phyloP scores from a whole-genome alignment of 2,888 invertebrate species.

The Drosophila mettleri region DNA sequence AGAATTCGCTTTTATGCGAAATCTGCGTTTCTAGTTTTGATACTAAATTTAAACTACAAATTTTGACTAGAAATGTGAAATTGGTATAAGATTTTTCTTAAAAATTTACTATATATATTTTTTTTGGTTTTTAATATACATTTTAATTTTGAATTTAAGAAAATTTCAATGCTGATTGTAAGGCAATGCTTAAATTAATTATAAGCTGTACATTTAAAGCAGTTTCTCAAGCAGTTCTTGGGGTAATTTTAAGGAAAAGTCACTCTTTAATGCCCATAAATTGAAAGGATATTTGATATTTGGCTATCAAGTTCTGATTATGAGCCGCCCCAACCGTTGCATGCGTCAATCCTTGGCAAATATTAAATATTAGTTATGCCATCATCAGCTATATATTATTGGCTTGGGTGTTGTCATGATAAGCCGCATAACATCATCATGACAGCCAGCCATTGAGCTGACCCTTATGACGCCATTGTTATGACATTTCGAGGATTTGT shows the following conservation, averaged over 20 bases:
- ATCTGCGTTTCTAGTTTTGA: constrained; percentile 1
- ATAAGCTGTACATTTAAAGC: neutral
- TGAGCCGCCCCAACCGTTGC: neutral
- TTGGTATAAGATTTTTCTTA: neutral
- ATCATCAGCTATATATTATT: constrained; percentile 2
- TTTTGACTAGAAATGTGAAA: neutral
- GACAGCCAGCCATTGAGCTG: constrained; percentile 1
- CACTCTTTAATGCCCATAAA: neutral
- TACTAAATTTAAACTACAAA: neutral
- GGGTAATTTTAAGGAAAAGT: too few species aligned
- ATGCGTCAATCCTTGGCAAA: constrained; percentile 17
- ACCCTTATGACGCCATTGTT: constrained; percentile 68
- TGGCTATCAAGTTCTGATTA: constrained; percentile 15
- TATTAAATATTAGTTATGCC: constrained; percentile 25
- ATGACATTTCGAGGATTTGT: constrained; percentile 64
- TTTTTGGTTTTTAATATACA: neutral
- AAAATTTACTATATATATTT: neutral
- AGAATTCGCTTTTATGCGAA: constrained; percentile 1
- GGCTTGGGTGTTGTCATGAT: constrained; percentile 33
- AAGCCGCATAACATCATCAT: neutral
- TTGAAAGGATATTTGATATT: neutral
- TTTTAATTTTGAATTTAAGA: too few species aligned
- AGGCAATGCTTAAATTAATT: neutral
- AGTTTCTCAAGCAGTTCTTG: neutral
- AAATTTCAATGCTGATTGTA: neutral